phyloP scores from a whole-genome alignment of 2,113 vertebrate genomes.

The Turdus rufiventris region DNA sequence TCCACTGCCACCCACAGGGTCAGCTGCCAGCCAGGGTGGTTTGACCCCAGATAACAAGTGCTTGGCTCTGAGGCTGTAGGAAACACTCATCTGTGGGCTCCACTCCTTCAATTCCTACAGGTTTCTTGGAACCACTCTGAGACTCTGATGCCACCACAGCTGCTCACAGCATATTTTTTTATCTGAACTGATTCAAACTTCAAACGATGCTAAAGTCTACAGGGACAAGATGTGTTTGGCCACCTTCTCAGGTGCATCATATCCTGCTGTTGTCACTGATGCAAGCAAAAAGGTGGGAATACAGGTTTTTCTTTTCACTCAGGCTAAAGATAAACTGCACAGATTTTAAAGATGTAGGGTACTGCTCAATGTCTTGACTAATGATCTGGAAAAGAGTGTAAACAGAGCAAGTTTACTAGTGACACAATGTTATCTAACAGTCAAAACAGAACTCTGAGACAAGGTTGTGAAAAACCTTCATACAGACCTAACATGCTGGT shows the following conservation, averaged over 20 bases:
- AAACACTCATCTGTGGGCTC: background rate
- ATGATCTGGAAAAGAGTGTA: background rate
- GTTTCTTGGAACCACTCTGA: background rate
- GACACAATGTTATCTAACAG: constrained; percentile 1
- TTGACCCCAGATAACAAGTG: background rate
- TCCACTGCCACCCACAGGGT: background rate
- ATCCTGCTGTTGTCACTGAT: background rate
- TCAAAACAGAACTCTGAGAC: constrained; percentile 1
- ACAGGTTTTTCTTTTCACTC: background rate
- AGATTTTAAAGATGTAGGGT: background rate
- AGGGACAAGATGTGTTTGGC: background rate
- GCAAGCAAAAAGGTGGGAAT: background rate
- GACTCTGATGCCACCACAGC: background rate
- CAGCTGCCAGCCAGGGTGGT: background rate
- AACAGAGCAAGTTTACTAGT: background rate
- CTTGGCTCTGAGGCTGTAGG: background rate
- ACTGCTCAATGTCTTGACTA: background rate
- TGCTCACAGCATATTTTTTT: background rate
- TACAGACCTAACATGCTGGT: background rate
- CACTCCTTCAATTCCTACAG: background rate
- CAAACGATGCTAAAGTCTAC: background rate
- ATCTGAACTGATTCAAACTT: background rate
- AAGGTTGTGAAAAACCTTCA: background rate
- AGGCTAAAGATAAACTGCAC: background rate
- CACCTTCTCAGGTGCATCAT: background rate